Evolutionary conservation across 2,888 invertebrate genomes (phyloP).

Genomic region (Odontocolon sp.): DNA sequence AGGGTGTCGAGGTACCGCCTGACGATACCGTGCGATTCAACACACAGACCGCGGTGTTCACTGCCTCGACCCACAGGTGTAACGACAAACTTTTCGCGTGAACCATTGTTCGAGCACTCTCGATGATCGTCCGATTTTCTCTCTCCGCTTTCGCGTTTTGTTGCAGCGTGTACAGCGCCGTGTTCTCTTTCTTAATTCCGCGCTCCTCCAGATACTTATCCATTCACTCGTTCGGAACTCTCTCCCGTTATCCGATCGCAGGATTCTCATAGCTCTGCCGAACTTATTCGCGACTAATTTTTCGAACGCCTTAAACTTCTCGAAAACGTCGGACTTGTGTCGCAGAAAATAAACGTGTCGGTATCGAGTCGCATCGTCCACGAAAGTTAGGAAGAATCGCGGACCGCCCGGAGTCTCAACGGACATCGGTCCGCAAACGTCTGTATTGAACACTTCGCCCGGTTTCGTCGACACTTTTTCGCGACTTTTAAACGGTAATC

Average conservation of each 20-base stretch:
- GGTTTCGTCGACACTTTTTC: slow-evolving; percentile 1
- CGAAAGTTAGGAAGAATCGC: slow-evolving; percentile 63
- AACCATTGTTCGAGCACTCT: background rate
- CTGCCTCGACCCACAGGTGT: background rate
- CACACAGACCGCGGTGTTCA: slow-evolving; percentile 1
- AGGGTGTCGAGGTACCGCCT: background rate
- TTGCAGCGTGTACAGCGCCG: background rate
- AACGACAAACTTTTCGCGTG: background rate
- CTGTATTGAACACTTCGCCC: slow-evolving; percentile 43
- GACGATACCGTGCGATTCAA: background rate
- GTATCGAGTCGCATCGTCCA: slow-evolving; percentile 62
- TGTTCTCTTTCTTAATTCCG: slow-evolving; percentile 5
- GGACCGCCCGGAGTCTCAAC: slow-evolving; percentile 60
- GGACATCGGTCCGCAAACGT: too few species aligned
- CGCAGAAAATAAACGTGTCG: slow-evolving; percentile 60
- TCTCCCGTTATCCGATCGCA: slow-evolving; percentile 54
- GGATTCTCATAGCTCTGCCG: slow-evolving; percentile 24
- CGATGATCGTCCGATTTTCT: slow-evolving; percentile 2
- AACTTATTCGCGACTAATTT: slow-evolving; percentile 51
- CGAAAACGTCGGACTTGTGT: slow-evolving; percentile 50
- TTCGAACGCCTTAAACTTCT: slow-evolving; percentile 54
- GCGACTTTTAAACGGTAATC: slow-evolving; percentile 34
- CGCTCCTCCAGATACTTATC: slow-evolving; percentile 46
- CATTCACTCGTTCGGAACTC: slow-evolving; percentile 47
- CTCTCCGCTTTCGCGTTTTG: slow-evolving; percentile 1